A percentile compares a stretch with the other conserved stretches of the same genome.
Conservation (phyloP, 1,140 invertebrate genomes). For the Caenorhabditis briggsae region DNA sequence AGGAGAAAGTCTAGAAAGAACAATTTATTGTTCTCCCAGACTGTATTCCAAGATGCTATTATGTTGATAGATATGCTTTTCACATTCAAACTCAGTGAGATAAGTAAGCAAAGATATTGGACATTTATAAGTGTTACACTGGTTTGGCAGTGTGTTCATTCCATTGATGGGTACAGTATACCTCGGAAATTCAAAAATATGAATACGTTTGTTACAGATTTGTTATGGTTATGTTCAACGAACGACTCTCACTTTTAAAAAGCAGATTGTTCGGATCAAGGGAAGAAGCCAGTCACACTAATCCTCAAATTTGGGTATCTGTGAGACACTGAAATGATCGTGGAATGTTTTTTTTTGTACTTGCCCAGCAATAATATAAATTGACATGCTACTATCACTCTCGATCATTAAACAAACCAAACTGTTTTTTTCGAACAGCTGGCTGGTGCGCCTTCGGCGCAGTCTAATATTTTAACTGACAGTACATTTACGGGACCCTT, state of each 20-base stretch:
- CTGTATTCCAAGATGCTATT: slow-evolving; percentile 6
- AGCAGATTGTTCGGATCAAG: background rate
- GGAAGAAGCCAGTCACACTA: background rate
- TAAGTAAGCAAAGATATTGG: slow-evolving; percentile 18
- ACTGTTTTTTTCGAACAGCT: no score
- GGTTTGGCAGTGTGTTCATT: slow-evolving; percentile 8
- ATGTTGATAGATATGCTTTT: slow-evolving; percentile 37
- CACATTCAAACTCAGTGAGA: background rate
- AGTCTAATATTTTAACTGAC: no score
- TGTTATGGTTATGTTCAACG: slow-evolving; percentile 14
- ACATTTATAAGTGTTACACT: slow-evolving; percentile 7
- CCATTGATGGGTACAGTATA: background rate
- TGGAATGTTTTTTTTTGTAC: background rate
- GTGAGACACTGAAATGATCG: background rate
- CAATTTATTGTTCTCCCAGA: background rate
- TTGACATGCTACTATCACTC: no score
- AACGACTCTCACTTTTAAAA: background rate
- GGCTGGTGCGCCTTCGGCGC: no score
- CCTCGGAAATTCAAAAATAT: no score
- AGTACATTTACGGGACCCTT: no score
- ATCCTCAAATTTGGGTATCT: background rate
- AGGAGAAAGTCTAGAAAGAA: background rate
- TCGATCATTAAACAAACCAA: no score
- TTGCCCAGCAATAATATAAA: background rate
- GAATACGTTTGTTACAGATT: background rate